Percentiles rank a stretch among this genome's conserved stretches.
Conservation (phyloP, 1,140 invertebrate genomes). For the Penaeus japonicus region DNA sequence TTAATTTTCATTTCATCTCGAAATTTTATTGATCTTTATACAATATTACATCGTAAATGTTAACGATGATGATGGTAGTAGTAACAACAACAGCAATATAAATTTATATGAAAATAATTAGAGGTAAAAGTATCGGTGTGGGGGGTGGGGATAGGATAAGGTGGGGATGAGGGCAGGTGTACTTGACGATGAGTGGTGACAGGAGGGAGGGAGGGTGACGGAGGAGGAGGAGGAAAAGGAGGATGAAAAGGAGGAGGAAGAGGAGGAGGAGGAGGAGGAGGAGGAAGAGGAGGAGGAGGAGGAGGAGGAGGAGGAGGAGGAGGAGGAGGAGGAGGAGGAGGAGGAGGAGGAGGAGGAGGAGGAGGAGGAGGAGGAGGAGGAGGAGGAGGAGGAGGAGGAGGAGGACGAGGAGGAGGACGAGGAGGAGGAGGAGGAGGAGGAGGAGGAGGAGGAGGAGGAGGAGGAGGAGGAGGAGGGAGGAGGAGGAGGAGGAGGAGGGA, state of each 20-base stretch:
- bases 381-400: neutral
- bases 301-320: neutral
- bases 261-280: neutral
- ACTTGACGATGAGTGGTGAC: neutral
- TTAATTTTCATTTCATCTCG: too few relatives aligned
- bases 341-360: neutral
- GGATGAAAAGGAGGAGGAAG: neutral
- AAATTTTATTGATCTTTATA: too few relatives aligned
- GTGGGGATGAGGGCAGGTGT: neutral
- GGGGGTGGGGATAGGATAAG: neutral
- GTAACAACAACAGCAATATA: too few relatives aligned
- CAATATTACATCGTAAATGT: too few relatives aligned
- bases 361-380: neutral
- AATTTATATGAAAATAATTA: too few relatives aligned
- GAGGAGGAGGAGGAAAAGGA: neutral
- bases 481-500: neutral
- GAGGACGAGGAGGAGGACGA: neutral
- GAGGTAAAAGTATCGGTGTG: neutral
- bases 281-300: neutral
- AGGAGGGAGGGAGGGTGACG: neutral
- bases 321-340: neutral
- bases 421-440: neutral
- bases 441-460: neutral
- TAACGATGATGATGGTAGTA: too few relatives aligned
- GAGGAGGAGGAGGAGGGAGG: neutral